These are phyloP conservation scores for Gibbula magus DNA, from an alignment of 2,888 invertebrate species.

Conservation along the genomic window DNA sequence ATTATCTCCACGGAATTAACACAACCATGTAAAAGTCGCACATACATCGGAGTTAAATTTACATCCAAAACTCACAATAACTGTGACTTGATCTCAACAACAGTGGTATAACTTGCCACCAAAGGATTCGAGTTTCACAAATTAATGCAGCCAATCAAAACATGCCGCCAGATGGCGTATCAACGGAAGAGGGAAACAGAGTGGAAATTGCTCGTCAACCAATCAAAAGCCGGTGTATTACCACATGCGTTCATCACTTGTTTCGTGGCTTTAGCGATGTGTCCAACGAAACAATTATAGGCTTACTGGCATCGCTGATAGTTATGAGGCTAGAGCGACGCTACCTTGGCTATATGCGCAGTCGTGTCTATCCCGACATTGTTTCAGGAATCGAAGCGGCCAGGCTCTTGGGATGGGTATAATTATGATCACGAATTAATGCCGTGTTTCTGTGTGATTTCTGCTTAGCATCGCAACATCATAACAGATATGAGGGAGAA, in stretches of 20 bases:
- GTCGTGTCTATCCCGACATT: not conserved
- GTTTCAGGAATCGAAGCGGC: not conserved
- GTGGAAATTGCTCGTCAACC: slow-evolving; percentile 2
- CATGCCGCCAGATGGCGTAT: slow-evolving; percentile 1
- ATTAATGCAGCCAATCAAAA: slow-evolving; percentile 1
- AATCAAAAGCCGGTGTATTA: slow-evolving; percentile 4
- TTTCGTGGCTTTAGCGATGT: not conserved
- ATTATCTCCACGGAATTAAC: too few species aligned
- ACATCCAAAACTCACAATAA: not conserved
- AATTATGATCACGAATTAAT: slow-evolving; percentile 2
- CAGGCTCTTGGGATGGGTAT: not conserved
- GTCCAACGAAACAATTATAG: not conserved
- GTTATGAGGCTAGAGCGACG: not conserved
- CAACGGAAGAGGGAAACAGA: not conserved
- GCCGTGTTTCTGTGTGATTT: not conserved
- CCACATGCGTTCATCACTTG: not conserved
- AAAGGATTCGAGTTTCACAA: slow-evolving; percentile 5
- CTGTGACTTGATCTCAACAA: not conserved
- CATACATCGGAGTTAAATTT: slow-evolving; percentile 4
- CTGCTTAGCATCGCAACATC: not conserved
- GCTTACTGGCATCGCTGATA: slow-evolving; percentile 4
- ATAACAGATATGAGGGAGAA: slow-evolving; percentile 5
- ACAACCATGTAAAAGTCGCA: not conserved
- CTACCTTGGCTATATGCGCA: not conserved
- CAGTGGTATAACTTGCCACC: not conserved